Evolutionary conservation across 2,113 vertebrate genomes (phyloP), one percentile per base, ranked within the genome.

Genomic region (Edolisoma coerulescens): DNA sequence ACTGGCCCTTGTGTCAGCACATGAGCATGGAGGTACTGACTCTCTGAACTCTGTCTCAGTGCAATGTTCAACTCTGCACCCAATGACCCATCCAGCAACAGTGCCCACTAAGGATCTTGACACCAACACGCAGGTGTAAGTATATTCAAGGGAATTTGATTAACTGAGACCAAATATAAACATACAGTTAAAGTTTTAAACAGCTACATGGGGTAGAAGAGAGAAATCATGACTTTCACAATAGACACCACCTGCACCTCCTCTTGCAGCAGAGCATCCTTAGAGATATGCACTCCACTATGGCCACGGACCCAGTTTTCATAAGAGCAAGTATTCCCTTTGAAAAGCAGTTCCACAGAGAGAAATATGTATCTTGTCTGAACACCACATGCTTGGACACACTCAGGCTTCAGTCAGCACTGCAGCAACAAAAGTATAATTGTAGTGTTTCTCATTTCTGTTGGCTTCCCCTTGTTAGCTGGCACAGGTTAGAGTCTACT

Each of bases 1-100:
- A 17, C 42, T 9, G 24, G 30, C 9, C 11, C 64, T 13, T 27
- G 30, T 32, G 50, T 33, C 44, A 71, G 24, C 67, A 73, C 4
- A 1, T 3, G 39, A 3, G 23, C 15, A 27, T 4, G 17, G 67
- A 71, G 41, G 8, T 23, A 9, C 0, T 1, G 9, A 8, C 20
- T 27, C 39, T 77, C 23, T 42, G 26, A 73, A 15, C 12, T 22
- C 33, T 4, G 4, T n/a, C n/a, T n/a, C n/a, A 23, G 7, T 2
- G 18, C 56, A n/a, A 8, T 0, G 3, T 17, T 44, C 28, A 81
- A 69, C 63, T 57, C 42, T 10, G 21, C n/a, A 30, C 32, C 4
- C 47, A 56, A 0, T 0, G 14, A 52, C 44, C 45, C 39, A 33
- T 3, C n/a, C 87, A 52, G 17, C 3, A 1, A 1, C 0, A 0